phyloP scores from a whole-genome alignment of 2,797 vertebrate species.

The Dryobates pubescens region DNA sequence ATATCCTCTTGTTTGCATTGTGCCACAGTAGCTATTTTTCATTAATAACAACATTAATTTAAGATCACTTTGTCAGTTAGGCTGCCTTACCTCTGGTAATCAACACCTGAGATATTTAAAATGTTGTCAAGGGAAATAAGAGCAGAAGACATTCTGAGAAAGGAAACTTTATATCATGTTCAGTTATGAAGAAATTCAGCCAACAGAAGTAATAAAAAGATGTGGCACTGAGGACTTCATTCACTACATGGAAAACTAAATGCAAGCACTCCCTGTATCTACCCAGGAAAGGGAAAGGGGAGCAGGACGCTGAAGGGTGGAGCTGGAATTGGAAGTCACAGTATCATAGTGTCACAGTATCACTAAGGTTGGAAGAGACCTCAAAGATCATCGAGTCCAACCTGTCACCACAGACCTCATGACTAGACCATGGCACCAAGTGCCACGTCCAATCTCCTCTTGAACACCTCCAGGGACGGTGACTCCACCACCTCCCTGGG shows the following conservation, averaged over 20 bases:
- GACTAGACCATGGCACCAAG: no score
- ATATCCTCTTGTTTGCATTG: neutral
- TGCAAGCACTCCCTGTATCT: fast-evolving
- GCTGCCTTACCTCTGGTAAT: neutral
- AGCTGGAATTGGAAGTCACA: neutral
- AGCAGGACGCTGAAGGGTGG: neutral
- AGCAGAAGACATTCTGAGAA: neutral
- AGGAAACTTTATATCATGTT: neutral
- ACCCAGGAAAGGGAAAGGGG: neutral
- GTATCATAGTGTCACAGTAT: no score
- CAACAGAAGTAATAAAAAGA: neutral
- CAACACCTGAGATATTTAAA: neutral
- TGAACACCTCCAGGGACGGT: no score
- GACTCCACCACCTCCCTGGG: no score
- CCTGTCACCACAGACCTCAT: no score
- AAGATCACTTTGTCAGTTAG: neutral
- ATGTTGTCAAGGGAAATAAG: neutral
- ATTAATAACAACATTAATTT: neutral
- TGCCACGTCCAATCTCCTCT: no score
- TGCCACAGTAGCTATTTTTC: neutral
- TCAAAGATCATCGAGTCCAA: no score
- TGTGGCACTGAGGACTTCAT: neutral
- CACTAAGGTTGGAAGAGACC: no score
- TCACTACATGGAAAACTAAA: neutral
- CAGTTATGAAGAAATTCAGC: neutral